phyloP scores from a whole-genome alignment of 2,888 invertebrate species.

The Lasioglossum morio region DNA sequence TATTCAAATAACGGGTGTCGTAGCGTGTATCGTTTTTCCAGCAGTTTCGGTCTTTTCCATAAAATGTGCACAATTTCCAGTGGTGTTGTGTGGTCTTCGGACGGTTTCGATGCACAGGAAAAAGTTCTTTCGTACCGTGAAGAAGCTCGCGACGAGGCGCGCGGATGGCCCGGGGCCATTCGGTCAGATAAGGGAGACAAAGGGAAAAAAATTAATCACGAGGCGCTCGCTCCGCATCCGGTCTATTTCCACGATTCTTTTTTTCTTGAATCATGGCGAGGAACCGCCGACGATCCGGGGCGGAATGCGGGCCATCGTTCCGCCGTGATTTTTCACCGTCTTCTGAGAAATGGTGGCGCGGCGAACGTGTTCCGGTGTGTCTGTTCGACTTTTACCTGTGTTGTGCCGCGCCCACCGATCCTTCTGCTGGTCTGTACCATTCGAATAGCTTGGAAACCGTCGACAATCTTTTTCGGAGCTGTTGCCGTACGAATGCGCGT shows the following conservation, averaged over 20 bases:
- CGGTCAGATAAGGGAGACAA: conserved; percentile 54
- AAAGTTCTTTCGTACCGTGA: conserved; percentile 20
- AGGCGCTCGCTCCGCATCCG: conserved; percentile 45
- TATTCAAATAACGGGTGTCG: not conserved
- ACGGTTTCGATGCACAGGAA: conserved; percentile 14
- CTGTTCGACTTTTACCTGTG: conserved; percentile 34
- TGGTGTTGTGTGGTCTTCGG: not conserved
- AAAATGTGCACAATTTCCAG: not conserved
- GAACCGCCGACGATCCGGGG: conserved; percentile 45
- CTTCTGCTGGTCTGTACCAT: conserved; percentile 16
- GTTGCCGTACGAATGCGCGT: conserved; percentile 16
- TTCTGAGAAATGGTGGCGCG: conserved; percentile 59
- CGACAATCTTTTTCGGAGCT: conserved; percentile 32
- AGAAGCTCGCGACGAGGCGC: conserved; percentile 34
- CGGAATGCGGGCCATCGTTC: conserved; percentile 68
- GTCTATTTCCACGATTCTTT: conserved; percentile 69
- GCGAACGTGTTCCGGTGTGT: conserved; percentile 37
- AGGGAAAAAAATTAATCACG: conserved; percentile 65
- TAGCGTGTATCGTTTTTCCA: not conserved
- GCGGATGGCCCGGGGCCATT: conserved; percentile 45
- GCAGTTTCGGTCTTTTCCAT: not conserved
- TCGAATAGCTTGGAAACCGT: conserved; percentile 33
- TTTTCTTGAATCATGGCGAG: conserved; percentile 62
- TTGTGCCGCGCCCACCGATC: conserved; percentile 43
- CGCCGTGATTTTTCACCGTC: conserved; percentile 67